Base-by-base conservation (phyloP, 1,140 invertebrate species). In the Myzus persicae region DNA sequence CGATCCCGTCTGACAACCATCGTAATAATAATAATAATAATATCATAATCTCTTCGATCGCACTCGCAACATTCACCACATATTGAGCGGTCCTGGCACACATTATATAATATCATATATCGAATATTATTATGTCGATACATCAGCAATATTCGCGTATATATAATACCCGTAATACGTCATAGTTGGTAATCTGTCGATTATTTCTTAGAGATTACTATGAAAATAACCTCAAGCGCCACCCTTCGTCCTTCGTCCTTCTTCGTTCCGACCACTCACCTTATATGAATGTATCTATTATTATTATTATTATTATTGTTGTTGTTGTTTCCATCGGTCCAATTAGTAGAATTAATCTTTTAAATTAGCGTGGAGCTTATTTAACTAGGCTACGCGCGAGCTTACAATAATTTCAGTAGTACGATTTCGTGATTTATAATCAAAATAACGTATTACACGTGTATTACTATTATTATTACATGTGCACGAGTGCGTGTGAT, bases 371-470 rank as follows among this genome's bases (percentile, higher is more conserved):
- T 46, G 42, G 11, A 87, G 84, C 84, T 87, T 87, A 87, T 44
- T 24, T 18, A 4, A 31, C 84, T 18, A 87, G 40, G 31, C 31
- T 31, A 11, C 42, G 18, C 11, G 14, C 36, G 31, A 42, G 26
- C 44, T 26, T 14, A 44, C 42, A 24, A 26, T 85, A 18, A 48
- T 48, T 85, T 84, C 26, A 31, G 26, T 44, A 87, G n/a, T 42
- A 44, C 40, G 42, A 44, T n/a, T 87, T 87, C 84, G 42, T 87
- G 84, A 87, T 87, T 87, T 87, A 87, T 87, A 87, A 44, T 87
- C 84, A 44, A 87, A 87, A 44, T 44, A 87, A 87, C 81, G 38
- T 87, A 85, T 87, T 87, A 44, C 42, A 31, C 42, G 14, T n/a
- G 26, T 31, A 31, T 46, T 31, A 82, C 40, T 82, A 82, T 40